These are phyloP conservation scores for Cantharis nigra DNA, from an alignment of 2,888 invertebrate species.

Conservation along the genomic window DNA sequence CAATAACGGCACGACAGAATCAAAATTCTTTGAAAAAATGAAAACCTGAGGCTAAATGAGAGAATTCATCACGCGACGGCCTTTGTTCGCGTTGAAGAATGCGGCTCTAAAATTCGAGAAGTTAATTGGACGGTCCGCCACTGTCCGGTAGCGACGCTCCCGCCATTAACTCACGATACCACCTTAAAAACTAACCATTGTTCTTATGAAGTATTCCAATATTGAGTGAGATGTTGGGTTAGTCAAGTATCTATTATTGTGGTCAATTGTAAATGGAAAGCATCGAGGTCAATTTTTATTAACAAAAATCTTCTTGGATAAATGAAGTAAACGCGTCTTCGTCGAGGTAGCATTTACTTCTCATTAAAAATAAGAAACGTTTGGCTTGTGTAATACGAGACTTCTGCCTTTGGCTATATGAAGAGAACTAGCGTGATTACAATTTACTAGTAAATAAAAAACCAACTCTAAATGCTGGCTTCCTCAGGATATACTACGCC, in stretches of 20 bases:
- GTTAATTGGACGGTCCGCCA: conserved; percentile 43
- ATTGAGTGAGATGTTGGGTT: conserved; percentile 21
- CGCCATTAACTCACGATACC: conserved; percentile 34
- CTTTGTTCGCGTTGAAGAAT: conserved; percentile 47
- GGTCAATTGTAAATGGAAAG: conserved; percentile 20
- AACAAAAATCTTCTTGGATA: not conserved
- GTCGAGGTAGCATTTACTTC: not conserved
- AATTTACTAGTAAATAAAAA: conserved; percentile 20
- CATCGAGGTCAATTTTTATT: not conserved
- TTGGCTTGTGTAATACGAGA: conserved; percentile 10
- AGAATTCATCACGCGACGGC: conserved; percentile 47
- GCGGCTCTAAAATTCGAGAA: conserved; percentile 44
- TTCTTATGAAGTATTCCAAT: conserved; percentile 20
- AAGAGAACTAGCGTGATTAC: conserved; percentile 24
- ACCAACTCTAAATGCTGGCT: conserved; percentile 16
- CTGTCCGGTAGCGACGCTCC: conserved; percentile 41
- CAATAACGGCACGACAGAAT: conserved; percentile 33
- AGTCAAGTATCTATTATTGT: conserved; percentile 22
- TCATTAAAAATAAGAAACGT: not conserved
- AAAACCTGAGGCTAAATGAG: conserved; percentile 48
- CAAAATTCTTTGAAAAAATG: conserved; percentile 44
- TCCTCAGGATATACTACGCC: conserved; percentile 21
- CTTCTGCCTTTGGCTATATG: conserved; percentile 3
- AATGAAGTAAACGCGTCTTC: not conserved
- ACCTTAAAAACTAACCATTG: conserved; percentile 30